phyloP scores from a whole-genome alignment of 2,113 vertebrate genomes.

The Saguinus midas region DNA sequence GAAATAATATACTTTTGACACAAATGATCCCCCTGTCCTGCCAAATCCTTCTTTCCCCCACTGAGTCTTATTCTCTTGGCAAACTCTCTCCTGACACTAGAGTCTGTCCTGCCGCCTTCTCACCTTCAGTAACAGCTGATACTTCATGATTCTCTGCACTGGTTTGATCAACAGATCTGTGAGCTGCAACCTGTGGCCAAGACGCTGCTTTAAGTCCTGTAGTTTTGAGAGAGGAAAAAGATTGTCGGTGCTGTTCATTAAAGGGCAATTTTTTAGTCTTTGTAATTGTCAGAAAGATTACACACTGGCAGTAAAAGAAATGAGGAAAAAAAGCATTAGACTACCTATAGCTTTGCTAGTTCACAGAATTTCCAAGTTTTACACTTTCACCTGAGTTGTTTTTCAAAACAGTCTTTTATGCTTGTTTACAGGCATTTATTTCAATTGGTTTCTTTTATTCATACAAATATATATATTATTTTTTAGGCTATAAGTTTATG shows the following conservation, averaged over 20 bases:
- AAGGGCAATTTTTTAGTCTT: not conserved
- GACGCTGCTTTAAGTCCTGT: slow-evolving; percentile 95
- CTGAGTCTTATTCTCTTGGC: fast-evolving
- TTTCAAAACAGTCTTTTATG: not conserved
- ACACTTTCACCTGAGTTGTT: not conserved
- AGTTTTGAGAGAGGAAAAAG: slow-evolving; percentile 35
- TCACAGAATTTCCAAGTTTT: not conserved
- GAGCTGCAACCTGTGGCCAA: slow-evolving; percentile 95
- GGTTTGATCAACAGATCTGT: slow-evolving; percentile 97
- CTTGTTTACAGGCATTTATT: not conserved
- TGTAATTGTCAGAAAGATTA: not conserved
- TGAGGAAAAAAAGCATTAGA: not conserved
- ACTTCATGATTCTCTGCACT: slow-evolving; percentile 98
- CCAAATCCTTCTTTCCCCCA: not conserved
- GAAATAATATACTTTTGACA: not conserved
- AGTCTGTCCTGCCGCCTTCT: not conserved
- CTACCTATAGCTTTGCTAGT: not conserved
- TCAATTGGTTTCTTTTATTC: not conserved
- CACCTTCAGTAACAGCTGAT: slow-evolving; percentile 98
- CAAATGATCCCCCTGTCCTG: too few species aligned
- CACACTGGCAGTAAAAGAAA: not conserved
- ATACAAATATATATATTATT: not conserved
- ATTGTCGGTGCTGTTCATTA: not conserved
- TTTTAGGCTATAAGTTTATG: not conserved
- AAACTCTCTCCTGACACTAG: fast-evolving